Conservation (phyloP, 2,888 invertebrate species). For the Toxonevra muliebris region DNA sequence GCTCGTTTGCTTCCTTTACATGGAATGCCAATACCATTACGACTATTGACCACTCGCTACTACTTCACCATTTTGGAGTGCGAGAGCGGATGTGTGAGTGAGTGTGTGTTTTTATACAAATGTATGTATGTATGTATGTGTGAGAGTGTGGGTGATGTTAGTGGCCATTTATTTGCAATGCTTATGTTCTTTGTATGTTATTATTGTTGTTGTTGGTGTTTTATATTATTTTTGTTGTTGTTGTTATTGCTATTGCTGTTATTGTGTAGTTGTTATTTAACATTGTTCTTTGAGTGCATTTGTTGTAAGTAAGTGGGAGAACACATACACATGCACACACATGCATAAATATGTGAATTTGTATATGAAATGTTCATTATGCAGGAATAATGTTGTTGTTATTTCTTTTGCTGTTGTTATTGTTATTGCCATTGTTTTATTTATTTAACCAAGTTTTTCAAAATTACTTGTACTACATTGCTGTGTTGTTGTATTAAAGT, state of each 20-base stretch:
- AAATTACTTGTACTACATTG: constrained; percentile 22
- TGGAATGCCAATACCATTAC: too few relatives aligned
- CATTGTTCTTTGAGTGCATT: not conserved
- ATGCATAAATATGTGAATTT: not conserved
- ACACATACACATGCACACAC: not conserved
- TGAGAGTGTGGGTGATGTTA: too few relatives aligned
- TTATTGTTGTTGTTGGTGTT: too few relatives aligned
- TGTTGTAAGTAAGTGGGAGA: not conserved
- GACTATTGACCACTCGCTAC: too few relatives aligned
- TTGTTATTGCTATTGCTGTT: constrained; percentile 2
- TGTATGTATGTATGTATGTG: too few relatives aligned
- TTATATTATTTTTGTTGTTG: not conserved
- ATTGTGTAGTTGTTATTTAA: constrained; percentile 3
- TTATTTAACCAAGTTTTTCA: constrained; percentile 29
- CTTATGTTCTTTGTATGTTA: too few relatives aligned
- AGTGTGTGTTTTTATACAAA: too few relatives aligned
- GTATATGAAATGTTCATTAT: constrained; percentile 17
- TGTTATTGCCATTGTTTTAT: constrained; percentile 16
- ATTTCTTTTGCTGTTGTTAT: constrained; percentile 17
- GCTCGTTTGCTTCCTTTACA: too few relatives aligned
- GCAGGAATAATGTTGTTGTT: constrained; percentile 15
- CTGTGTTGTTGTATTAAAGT: constrained; percentile 17
- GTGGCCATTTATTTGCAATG: too few relatives aligned
- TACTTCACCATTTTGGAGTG: too few relatives aligned
- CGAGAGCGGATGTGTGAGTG: too few relatives aligned